A percentile compares a stretch with the other conserved stretches of the same genome.
Conservation (phyloP, 1,140 invertebrate species). For the Condylostylus longicornis region DNA sequence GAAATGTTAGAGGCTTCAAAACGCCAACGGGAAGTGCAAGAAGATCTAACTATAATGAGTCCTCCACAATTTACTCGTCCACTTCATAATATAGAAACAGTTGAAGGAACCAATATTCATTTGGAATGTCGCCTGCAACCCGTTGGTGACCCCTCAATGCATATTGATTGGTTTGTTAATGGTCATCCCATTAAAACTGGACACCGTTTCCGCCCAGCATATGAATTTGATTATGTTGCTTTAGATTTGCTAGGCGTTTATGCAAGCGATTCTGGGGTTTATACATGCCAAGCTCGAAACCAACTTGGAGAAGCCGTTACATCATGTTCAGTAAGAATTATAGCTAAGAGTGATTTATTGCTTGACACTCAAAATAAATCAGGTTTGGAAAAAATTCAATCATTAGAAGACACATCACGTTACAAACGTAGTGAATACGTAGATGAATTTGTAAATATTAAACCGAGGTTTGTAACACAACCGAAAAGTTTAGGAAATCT, state of each 20-base stretch:
- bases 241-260: slow-evolving; percentile 91
- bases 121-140: slow-evolving; percentile 85
- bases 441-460: slow-evolving; percentile 68
- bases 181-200: slow-evolving; percentile 74
- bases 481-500: slow-evolving; percentile 73
- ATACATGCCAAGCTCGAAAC: slow-evolving; percentile 83
- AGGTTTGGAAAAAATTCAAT: slow-evolving; percentile 78
- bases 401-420: slow-evolving; percentile 71
- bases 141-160: slow-evolving; percentile 87
- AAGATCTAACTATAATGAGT: slow-evolving; percentile 65
- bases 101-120: slow-evolving; percentile 85
- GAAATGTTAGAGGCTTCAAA: slow-evolving; percentile 81
- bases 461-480: slow-evolving; percentile 69
- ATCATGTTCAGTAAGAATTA: slow-evolving; percentile 71
- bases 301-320: slow-evolving; percentile 88
- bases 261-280: slow-evolving; percentile 91
- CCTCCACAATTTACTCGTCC: slow-evolving; percentile 75
- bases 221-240: slow-evolving; percentile 96
- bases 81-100: slow-evolving; percentile 77
- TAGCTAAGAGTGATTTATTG: slow-evolving; percentile 73
- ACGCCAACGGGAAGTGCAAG: slow-evolving; percentile 49
- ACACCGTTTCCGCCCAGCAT: slow-evolving; percentile 86
- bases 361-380: slow-evolving; percentile 74
- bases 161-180: slow-evolving; percentile 94
- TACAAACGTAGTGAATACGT: slow-evolving; percentile 68